A percentile compares a stretch with the other conserved stretches of the same genome.
phyloP scores from a whole-genome alignment of 2,113 vertebrate genomes.

The Apodemus speciosus region DNA sequence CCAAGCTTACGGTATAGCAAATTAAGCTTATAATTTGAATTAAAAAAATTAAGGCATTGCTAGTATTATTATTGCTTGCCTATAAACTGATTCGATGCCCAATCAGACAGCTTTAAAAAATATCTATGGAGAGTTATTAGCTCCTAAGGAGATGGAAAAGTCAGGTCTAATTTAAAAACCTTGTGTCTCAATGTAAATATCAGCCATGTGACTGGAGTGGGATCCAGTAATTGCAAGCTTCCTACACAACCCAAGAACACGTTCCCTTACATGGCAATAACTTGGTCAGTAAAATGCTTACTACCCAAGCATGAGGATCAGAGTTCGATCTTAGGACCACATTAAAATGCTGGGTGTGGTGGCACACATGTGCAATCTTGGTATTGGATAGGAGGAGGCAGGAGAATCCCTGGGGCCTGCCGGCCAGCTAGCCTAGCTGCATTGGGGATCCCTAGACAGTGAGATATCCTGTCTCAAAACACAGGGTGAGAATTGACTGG shows the following conservation, averaged over 20 bases:
- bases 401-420: background rate
- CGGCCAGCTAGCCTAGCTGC: background rate
- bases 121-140: background rate
- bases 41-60: conserved; percentile 5
- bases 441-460: background rate
- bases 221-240: background rate
- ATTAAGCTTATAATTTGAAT: conserved; percentile 24
- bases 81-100: background rate
- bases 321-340: background rate
- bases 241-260: background rate
- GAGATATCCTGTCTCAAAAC: background rate
- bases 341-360: background rate
- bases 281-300: background rate
- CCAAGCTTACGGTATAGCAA: background rate
- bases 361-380: background rate
- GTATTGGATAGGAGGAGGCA: background rate
- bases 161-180: background rate
- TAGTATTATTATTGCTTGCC: background rate
- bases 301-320: background rate
- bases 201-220: background rate
- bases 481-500: background rate
- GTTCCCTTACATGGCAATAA: background rate
- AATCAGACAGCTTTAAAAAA: background rate
- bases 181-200: background rate
- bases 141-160: background rate